Evolutionary conservation across 2,113 vertebrate genomes (phyloP).

Genomic region (Chloropsis cyanopogon): DNA sequence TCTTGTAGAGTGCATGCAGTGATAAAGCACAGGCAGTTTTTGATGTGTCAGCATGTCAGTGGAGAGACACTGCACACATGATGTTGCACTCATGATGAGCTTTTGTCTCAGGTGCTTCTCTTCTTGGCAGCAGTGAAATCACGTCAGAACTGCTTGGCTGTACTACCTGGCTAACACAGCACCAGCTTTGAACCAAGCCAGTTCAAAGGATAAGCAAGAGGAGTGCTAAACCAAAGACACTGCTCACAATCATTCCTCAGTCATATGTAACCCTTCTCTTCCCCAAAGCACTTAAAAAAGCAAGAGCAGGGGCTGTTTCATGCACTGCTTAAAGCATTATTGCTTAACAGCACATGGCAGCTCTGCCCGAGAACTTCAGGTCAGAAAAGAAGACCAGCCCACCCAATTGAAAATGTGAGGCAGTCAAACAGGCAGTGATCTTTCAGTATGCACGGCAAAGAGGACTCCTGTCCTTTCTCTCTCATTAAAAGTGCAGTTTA

Average conservation of each 20-base stretch:
- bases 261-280: background rate
- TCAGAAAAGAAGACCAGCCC: background rate
- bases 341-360: background rate
- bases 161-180: background rate
- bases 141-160: background rate
- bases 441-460: background rate
- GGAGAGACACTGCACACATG: background rate
- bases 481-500: background rate
- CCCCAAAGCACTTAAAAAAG: background rate
- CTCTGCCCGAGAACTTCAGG: background rate
- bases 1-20: background rate
- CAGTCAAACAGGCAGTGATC: background rate
- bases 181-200: background rate
- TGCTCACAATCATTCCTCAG: background rate
- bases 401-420: background rate
- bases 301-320: background rate
- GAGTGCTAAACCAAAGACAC: background rate
- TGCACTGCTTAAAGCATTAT: background rate
- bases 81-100: background rate
- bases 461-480: background rate
- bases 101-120: background rate
- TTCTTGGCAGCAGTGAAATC: background rate
- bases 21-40: background rate
- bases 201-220: background rate
- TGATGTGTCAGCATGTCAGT: conserved; percentile 3